phyloP scores from a whole-genome alignment of 2,797 vertebrate genomes.

The Pelodytes ibericus region DNA sequence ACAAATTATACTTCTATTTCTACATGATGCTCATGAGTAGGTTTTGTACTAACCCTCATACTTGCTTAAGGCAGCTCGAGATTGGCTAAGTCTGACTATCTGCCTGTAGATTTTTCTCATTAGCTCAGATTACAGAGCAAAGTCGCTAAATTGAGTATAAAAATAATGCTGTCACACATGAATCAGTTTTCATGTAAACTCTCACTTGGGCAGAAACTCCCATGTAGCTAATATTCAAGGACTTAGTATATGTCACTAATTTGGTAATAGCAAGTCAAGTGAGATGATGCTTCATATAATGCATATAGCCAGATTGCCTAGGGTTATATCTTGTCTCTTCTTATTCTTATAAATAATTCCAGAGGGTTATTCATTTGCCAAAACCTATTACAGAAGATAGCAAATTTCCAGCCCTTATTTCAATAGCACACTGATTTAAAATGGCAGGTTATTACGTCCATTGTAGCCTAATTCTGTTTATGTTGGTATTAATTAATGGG shows the following conservation, averaged over 20 bases:
- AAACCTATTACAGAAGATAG: constrained; percentile 43
- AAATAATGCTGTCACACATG: constrained; percentile 30
- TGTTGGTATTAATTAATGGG: constrained; percentile 51
- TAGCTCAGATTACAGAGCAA: constrained; percentile 40
- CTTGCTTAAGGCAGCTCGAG: not conserved
- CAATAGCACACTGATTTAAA: constrained; percentile 42
- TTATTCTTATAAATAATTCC: constrained; percentile 37
- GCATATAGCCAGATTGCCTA: constrained; percentile 34
- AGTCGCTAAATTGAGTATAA: constrained; percentile 32
- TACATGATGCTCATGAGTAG: not conserved
- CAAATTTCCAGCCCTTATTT: constrained; percentile 34
- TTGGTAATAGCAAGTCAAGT: constrained; percentile 50
- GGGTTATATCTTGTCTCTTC: constrained; percentile 43
- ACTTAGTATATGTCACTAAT: constrained; percentile 41
- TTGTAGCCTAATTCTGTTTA: constrained; percentile 40
- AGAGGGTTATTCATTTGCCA: constrained; percentile 50
- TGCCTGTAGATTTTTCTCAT: constrained; percentile 11
- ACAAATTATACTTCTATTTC: no score
- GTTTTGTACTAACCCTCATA: not conserved
- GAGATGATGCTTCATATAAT: constrained; percentile 41
- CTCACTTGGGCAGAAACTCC: constrained; percentile 13
- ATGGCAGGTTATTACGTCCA: constrained; percentile 40
- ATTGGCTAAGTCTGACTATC: not conserved
- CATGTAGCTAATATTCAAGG: constrained; percentile 35
- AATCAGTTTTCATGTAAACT: constrained; percentile 28